phyloP scores from a whole-genome alignment of 2,888 invertebrate species.

The Folsomia manolachei region DNA sequence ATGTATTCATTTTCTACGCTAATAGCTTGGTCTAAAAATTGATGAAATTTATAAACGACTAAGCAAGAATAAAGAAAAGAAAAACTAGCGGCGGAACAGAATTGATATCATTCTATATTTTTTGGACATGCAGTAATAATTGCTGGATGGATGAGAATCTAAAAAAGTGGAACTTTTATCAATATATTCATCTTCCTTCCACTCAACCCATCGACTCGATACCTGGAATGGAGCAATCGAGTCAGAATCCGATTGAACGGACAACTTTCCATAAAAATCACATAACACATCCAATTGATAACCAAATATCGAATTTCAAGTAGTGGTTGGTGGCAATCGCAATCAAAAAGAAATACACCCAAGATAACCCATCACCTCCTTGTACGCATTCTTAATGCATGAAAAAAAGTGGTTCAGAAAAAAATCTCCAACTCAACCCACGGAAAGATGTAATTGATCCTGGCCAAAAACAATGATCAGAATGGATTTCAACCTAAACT shows the following conservation, averaged over 20 bases:
- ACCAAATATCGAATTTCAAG: neutral
- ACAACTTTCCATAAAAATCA: conserved; percentile 3
- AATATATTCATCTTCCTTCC: too few species aligned
- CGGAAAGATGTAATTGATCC: neutral
- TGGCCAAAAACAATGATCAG: neutral
- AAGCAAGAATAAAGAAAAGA: too few species aligned
- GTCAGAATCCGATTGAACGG: neutral
- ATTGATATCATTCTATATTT: neutral
- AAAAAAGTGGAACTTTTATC: neutral
- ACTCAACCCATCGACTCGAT: neutral
- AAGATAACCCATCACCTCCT: conserved; percentile 4
- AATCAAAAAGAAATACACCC: conserved; percentile 4
- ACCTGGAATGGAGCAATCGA: neutral
- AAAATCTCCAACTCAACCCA: neutral
- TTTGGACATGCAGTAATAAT: neutral
- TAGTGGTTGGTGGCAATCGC: neutral
- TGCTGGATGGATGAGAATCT: neutral
- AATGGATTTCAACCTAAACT: neutral
- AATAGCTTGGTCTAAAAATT: too few species aligned
- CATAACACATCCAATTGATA: conserved; percentile 1
- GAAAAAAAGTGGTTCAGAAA: too few species aligned
- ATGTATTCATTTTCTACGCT: neutral
- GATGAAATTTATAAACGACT: too few species aligned
- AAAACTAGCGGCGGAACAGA: neutral
- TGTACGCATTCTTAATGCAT: neutral